A percentile compares a stretch with the other conserved stretches of the same genome.
Evolutionary conservation across 2,888 invertebrate genomes (phyloP).

Genomic region (Metalampra italica): DNA sequence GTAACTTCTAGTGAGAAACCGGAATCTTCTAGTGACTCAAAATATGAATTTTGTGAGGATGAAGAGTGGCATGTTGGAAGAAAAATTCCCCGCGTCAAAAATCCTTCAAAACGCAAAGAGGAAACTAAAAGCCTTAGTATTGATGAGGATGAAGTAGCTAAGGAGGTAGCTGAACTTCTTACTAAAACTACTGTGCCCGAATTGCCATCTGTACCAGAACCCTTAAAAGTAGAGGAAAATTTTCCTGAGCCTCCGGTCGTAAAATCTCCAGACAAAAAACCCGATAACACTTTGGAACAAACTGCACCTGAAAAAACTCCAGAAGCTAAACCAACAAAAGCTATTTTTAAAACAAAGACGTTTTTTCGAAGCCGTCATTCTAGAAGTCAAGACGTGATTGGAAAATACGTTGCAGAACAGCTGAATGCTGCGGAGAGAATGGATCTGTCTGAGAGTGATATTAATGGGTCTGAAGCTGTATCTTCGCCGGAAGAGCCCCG

Average conservation of each 20-base stretch:
- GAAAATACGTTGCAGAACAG: slow-evolving; percentile 74
- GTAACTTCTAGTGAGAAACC: slow-evolving; percentile 48
- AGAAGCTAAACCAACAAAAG: slow-evolving; percentile 48
- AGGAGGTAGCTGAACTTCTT: slow-evolving; percentile 80
- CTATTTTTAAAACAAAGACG: slow-evolving; percentile 76
- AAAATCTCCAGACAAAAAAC: slow-evolving; percentile 69
- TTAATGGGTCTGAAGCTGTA: slow-evolving; percentile 57
- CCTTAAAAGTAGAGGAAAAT: slow-evolving; percentile 76
- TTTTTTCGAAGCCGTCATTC: slow-evolving; percentile 77
- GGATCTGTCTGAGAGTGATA: slow-evolving; percentile 58
- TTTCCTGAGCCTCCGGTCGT: slow-evolving; percentile 74
- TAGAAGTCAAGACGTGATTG: slow-evolving; percentile 74
- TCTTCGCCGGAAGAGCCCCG: slow-evolving; percentile 55
- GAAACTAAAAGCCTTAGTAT: slow-evolving; percentile 60
- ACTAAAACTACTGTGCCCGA: slow-evolving; percentile 80
- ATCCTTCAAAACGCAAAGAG: slow-evolving; percentile 58
- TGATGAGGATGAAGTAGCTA: slow-evolving; percentile 70
- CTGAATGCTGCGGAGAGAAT: slow-evolving; percentile 61
- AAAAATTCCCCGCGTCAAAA: slow-evolving; percentile 82
- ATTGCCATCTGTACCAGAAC: slow-evolving; percentile 73
- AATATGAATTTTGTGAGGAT: slow-evolving; percentile 90
- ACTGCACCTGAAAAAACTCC: slow-evolving; percentile 33
- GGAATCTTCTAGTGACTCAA: slow-evolving; percentile 77
- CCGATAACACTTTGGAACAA: slow-evolving; percentile 30
- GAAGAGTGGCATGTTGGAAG: slow-evolving; percentile 80